Conservation (phyloP, 2,113 vertebrate species). For the Mola mola region DNA sequence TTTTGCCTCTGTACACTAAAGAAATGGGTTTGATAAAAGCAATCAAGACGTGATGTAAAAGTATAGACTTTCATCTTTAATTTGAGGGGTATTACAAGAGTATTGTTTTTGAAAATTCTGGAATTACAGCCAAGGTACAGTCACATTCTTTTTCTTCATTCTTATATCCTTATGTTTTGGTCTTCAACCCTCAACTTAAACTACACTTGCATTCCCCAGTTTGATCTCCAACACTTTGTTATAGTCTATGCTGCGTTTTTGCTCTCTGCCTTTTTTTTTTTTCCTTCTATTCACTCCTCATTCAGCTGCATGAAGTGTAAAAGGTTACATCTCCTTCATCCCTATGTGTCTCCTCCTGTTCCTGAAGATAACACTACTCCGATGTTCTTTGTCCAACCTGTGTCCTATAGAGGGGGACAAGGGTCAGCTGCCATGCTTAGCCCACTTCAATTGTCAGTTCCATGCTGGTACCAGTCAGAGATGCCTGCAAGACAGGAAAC, state of each 20-base stretch:
- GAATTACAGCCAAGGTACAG: background rate
- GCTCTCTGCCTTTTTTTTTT: background rate
- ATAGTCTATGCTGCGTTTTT: too few relatives aligned
- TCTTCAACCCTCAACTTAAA: too few relatives aligned
- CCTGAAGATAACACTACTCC: conserved; percentile 50
- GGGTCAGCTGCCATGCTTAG: conserved; percentile 36
- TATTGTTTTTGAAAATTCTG: too few relatives aligned
- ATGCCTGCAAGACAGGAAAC: conserved; percentile 24
- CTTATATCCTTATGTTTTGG: too few relatives aligned
- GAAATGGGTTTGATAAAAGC: too few relatives aligned
- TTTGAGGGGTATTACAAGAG: too few relatives aligned
- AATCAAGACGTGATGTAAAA: too few relatives aligned
- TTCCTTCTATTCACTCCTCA: conserved; percentile 5
- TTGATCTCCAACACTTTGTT: background rate
- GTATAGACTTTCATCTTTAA: too few relatives aligned
- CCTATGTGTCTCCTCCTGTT: conserved; percentile 32
- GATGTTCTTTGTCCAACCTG: conserved; percentile 48
- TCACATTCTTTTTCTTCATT: too few relatives aligned
- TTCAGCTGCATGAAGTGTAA: conserved; percentile 43
- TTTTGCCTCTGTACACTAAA: too few relatives aligned
- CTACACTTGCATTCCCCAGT: conserved; percentile 2
- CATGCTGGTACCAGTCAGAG: conserved; percentile 62
- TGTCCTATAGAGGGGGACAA: conserved; percentile 38
- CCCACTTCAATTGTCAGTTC: conserved; percentile 51
- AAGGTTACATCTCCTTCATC: conserved; percentile 50